Evolutionary conservation across 1,140 invertebrate genomes (phyloP).

Genomic region (Spodoptera frugiperda): DNA sequence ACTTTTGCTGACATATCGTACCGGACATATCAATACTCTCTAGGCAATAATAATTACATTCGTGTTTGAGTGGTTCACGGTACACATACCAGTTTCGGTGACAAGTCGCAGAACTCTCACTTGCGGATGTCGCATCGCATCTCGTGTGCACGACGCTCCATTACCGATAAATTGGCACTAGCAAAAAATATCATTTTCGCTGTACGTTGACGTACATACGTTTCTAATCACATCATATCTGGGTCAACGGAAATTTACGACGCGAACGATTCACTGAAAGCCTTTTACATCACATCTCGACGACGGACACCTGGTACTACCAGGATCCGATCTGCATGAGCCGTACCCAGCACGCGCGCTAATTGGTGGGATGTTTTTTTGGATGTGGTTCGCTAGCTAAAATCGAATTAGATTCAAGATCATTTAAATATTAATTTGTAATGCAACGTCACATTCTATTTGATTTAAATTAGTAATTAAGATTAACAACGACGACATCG

Average conservation of each 20-base stretch:
- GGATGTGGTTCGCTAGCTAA: slow-evolving; percentile 62
- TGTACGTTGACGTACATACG: slow-evolving; percentile 67
- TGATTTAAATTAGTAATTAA: slow-evolving; percentile 74
- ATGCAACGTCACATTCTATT: slow-evolving; percentile 68
- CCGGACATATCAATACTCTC: slow-evolving; percentile 78
- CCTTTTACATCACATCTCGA: slow-evolving; percentile 79
- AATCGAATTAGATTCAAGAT: slow-evolving; percentile 59
- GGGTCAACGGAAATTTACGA: slow-evolving; percentile 83
- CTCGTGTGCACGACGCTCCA: slow-evolving; percentile 73
- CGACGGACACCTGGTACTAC: slow-evolving; percentile 71
- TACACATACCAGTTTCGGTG: slow-evolving; percentile 82
- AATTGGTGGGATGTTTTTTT: slow-evolving; percentile 72
- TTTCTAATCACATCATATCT: slow-evolving; percentile 84
- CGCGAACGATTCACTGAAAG: slow-evolving; percentile 76
- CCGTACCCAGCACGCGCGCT: slow-evolving; percentile 51
- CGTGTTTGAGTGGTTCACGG: slow-evolving; percentile 61
- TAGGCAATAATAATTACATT: slow-evolving; percentile 78
- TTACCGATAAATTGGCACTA: slow-evolving; percentile 78
- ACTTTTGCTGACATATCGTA: slow-evolving; percentile 69
- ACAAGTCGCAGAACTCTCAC: slow-evolving; percentile 83
- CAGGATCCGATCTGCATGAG: slow-evolving; percentile 75
- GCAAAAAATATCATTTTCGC: slow-evolving; percentile 84
- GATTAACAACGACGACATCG: slow-evolving; percentile 66
- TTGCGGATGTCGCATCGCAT: slow-evolving; percentile 79
- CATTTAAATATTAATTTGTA: slow-evolving; percentile 65